A percentile compares a stretch with the other conserved stretches of the same genome.
These are phyloP conservation scores for Xestia rhomboidea DNA, from an alignment of 2,888 invertebrate species.

Conservation along the genomic window DNA sequence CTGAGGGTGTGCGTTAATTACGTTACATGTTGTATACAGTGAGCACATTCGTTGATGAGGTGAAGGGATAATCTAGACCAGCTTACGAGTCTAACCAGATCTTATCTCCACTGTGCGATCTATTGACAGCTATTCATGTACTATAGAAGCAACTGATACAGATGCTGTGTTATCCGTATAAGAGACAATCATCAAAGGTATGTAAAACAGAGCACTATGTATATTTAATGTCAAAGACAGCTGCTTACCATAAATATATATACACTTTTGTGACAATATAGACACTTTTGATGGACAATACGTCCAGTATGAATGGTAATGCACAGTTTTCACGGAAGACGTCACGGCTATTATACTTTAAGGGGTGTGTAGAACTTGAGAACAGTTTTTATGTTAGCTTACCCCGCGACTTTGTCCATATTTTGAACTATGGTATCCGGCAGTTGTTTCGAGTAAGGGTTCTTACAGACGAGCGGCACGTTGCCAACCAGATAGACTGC, in stretches of 20 bases:
- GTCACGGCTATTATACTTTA: constrained; percentile 5
- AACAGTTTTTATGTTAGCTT: background rate
- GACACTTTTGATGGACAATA: background rate
- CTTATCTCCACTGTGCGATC: background rate
- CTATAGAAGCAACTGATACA: background rate
- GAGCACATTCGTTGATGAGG: background rate
- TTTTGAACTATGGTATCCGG: no score
- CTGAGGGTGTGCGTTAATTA: no score
- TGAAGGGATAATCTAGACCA: background rate
- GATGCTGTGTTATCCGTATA: background rate
- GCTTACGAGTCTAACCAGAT: background rate
- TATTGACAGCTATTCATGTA: background rate
- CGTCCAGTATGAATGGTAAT: constrained; percentile 39
- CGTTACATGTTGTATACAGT: no score
- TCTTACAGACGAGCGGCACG: no score
- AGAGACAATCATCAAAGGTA: constrained; percentile 32
- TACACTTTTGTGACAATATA: constrained; percentile 55
- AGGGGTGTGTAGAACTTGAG: background rate
- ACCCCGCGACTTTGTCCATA: no score
- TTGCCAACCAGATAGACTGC: no score
- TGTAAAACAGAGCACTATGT: constrained; percentile 32
- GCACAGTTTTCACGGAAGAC: constrained; percentile 7
- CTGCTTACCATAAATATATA: constrained; percentile 55
- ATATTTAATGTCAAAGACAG: constrained; percentile 29
- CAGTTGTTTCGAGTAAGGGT: no score